A percentile compares a stretch with the other conserved stretches of the same genome.
These are phyloP conservation scores for Urocyon cinereoargenteus DNA, from an alignment of 2,797 vertebrate species.

Conservation along the genomic window DNA sequence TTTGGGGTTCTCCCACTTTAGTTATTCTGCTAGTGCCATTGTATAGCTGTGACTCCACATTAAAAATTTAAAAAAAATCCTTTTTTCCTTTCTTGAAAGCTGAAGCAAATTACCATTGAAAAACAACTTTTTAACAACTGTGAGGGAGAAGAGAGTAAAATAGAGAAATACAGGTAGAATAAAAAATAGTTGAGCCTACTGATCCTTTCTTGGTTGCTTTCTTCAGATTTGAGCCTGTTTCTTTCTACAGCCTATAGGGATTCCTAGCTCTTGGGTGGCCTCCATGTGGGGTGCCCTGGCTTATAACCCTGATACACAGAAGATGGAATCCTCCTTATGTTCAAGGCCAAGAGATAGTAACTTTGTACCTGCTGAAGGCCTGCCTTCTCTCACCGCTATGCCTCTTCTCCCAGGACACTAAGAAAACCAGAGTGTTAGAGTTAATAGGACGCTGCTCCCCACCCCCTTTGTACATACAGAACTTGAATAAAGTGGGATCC, in stretches of 20 bases:
- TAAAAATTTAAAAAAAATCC: not conserved
- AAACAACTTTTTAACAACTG: not conserved
- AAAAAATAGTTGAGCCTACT: not conserved
- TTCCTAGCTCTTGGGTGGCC: not conserved
- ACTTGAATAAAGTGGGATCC: slow-evolving; percentile 29
- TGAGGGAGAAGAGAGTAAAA: slow-evolving; percentile 48
- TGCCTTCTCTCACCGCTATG: not conserved
- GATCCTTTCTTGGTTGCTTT: not conserved
- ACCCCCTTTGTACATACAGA: not conserved
- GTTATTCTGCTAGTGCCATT: not conserved
- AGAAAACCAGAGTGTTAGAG: not conserved
- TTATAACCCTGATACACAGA: not conserved
- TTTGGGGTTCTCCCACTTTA: not conserved
- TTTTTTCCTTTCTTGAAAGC: not conserved
- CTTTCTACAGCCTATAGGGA: not conserved
- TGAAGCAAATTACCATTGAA: not conserved
- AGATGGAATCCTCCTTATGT: not conserved
- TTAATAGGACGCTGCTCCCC: not conserved
- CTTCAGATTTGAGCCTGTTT: slow-evolving; percentile 3
- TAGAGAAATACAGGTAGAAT: not conserved
- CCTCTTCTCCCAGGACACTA: slow-evolving; percentile 19
- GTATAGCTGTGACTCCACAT: not conserved
- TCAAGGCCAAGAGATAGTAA: slow-evolving; percentile 24
- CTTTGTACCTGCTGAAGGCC: slow-evolving; percentile 1
- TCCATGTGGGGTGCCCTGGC: not conserved